phyloP scores from a whole-genome alignment of 2,888 invertebrate species.

The Lissonota sp. region DNA sequence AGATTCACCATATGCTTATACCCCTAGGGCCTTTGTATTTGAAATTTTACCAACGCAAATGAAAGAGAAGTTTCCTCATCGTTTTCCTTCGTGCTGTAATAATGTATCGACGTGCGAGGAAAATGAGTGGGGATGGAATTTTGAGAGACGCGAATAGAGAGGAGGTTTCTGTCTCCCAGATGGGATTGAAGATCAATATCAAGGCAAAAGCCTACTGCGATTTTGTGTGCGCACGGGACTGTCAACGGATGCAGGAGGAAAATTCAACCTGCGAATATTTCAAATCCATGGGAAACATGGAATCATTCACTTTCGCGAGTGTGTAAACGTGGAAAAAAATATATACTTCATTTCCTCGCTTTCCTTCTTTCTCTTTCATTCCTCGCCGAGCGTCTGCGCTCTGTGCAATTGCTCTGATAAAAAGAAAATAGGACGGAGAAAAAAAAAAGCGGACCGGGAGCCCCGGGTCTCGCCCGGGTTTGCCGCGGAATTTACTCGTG shows the following conservation, averaged over 20 bases:
- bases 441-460: conserved; percentile 14
- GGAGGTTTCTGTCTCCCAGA: conserved; percentile 29
- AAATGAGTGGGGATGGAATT: conserved; percentile 46
- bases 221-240: conserved; percentile 9
- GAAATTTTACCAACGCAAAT: too few species aligned
- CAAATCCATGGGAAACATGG: not conserved
- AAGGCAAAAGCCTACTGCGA: conserved; percentile 64
- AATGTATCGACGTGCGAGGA: too few species aligned
- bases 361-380: not conserved
- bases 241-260: not conserved
- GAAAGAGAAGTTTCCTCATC: not conserved
- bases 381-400: conserved; percentile 17
- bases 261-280: not conserved
- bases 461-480: conserved; percentile 40
- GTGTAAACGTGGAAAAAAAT: conserved; percentile 8
- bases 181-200: conserved; percentile 77
- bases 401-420: not conserved
- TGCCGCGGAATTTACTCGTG: not conserved
- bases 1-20: too few species aligned
- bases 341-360: not conserved
- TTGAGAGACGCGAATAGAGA: not conserved
- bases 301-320: conserved; percentile 36
- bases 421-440: too few species aligned
- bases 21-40: too few species aligned
- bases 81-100: too few species aligned